phyloP scores from a whole-genome alignment of 2,797 vertebrate genomes.

The Merluccius polli region DNA sequence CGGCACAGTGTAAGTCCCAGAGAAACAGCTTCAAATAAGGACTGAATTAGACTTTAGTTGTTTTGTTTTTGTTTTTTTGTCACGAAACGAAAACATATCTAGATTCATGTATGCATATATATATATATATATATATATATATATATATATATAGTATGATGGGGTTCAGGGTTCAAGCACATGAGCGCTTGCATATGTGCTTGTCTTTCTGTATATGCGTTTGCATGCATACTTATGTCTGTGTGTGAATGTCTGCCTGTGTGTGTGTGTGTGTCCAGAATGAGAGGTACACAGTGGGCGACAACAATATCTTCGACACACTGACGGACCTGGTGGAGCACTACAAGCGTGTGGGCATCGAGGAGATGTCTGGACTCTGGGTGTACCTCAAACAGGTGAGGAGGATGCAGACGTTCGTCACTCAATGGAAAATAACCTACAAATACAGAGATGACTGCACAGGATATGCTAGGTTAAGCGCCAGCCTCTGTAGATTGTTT shows the following conservation, averaged over 20 bases:
- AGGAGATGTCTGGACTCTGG: constrained; percentile 85
- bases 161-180: neutral
- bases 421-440: neutral
- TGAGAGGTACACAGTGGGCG: constrained; percentile 86
- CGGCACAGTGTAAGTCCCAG: too few species aligned
- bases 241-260: neutral
- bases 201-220: too few species aligned
- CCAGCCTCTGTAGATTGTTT: neutral
- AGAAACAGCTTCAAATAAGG: too few species aligned
- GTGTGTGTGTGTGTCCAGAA: constrained; percentile 69
- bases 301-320: constrained; percentile 79
- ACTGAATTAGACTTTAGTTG: too few species aligned
- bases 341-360: constrained; percentile 87
- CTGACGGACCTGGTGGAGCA: constrained; percentile 88
- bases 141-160: neutral
- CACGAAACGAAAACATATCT: too few species aligned
- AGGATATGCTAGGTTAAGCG: too few species aligned
- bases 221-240: neutral
- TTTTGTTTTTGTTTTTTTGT: too few species aligned
- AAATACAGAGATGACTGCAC: neutral
- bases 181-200: too few species aligned
- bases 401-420: constrained; percentile 18
- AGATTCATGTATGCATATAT: too few species aligned
- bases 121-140: neutral
- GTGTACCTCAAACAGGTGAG: constrained; percentile 87